Percentiles rank a stretch among this genome's conserved stretches.
Evolutionary conservation across 2,888 invertebrate species (phyloP).

Genomic region (Cerastis leucographa): DNA sequence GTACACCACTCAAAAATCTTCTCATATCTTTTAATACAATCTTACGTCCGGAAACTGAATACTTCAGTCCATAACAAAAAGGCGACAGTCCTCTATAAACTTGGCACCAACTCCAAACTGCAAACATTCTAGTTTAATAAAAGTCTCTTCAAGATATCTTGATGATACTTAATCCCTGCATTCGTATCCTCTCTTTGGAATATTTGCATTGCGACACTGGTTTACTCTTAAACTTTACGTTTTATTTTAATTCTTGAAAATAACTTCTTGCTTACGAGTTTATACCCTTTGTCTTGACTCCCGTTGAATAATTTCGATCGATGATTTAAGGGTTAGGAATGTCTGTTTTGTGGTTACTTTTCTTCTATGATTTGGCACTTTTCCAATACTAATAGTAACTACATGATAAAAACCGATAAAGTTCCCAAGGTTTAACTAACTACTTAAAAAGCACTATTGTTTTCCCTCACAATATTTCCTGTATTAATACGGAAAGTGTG

Average conservation of each 20-base stretch:
- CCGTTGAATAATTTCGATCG: conserved; percentile 21
- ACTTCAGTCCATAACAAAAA: conserved; percentile 19
- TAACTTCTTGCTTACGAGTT: conserved; percentile 47
- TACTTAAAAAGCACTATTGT: neutral
- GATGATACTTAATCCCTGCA: conserved; percentile 56
- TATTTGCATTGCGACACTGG: conserved; percentile 49
- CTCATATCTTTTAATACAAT: conserved; percentile 14
- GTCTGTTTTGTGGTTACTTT: neutral
- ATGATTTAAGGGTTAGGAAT: neutral
- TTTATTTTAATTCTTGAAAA: conserved; percentile 52
- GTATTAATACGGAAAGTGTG: conserved; percentile 1
- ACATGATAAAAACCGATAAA: neutral
- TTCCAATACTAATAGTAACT: conserved; percentile 4
- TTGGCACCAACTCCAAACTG: conserved; percentile 44
- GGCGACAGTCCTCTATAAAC: conserved; percentile 16
- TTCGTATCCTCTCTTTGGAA: conserved; percentile 51
- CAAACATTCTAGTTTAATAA: conserved; percentile 54
- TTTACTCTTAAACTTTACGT: conserved; percentile 55
- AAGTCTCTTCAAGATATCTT: conserved; percentile 55
- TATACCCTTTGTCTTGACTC: conserved; percentile 28
- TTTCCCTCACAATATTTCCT: conserved; percentile 3
- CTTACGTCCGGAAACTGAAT: conserved; percentile 28
- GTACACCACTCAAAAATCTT: conserved; percentile 17
- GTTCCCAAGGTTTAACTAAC: neutral
- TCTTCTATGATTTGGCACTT: neutral